Conservation (phyloP, 2,797 vertebrate genomes). For the Gymnoscopelus microlampas region DNA sequence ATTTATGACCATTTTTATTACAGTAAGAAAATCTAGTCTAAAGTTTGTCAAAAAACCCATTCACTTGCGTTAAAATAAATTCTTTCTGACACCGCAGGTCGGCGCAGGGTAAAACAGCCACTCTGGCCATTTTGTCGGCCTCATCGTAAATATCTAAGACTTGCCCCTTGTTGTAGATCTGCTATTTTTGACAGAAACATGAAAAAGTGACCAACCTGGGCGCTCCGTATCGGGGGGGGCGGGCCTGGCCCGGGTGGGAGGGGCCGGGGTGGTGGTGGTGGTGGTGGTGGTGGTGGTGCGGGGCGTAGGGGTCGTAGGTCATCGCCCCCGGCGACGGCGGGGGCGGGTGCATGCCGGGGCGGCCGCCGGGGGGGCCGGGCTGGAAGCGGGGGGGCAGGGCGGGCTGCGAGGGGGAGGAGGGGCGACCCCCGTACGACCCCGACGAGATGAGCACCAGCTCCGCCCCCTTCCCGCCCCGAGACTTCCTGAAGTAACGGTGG, state of each 20-base stretch:
- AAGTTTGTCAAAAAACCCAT: too few species aligned
- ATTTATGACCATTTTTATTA: too few species aligned
- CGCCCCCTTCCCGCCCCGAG: constrained; percentile 83
- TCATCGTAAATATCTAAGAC: too few species aligned
- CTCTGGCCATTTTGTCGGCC: too few species aligned
- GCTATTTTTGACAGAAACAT: too few species aligned
- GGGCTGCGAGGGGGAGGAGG: constrained; percentile 64
- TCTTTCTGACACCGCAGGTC: too few species aligned
- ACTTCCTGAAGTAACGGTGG: constrained; percentile 87
- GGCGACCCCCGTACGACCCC: constrained; percentile 77
- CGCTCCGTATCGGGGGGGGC: constrained; percentile 81
- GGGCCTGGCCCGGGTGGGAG: constrained; percentile 45
- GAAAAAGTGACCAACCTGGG: constrained; percentile 79
- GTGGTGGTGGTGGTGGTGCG: constrained; percentile 77
- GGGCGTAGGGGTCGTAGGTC: constrained; percentile 83
- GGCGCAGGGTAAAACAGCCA: too few species aligned
- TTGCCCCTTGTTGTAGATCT: too few species aligned
- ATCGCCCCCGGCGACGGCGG: constrained; percentile 68
- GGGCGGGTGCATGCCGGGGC: constrained; percentile 57
- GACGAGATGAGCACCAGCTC: constrained; percentile 84
- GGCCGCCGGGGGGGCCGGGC: constrained; percentile 66
- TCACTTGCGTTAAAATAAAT: too few species aligned
- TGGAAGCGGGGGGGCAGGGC: constrained; percentile 86
- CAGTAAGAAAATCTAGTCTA: too few species aligned
- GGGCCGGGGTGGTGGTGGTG: constrained; percentile 13